phyloP scores from a whole-genome alignment of 1,140 invertebrate species.

The Bombus pyrosoma region DNA sequence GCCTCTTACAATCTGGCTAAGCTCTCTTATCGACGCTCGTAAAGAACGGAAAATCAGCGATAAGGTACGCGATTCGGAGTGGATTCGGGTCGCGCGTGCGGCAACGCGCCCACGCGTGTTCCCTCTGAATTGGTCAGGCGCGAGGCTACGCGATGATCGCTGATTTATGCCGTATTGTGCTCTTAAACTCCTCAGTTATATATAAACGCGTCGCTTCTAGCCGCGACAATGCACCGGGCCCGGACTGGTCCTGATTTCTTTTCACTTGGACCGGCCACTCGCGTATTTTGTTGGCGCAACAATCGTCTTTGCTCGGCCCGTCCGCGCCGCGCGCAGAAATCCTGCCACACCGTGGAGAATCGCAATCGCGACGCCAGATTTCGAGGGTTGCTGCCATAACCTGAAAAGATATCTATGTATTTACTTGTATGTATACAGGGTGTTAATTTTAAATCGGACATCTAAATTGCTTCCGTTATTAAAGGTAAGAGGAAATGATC shows the following conservation, averaged over 20 bases:
- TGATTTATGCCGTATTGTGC: constrained; percentile 63
- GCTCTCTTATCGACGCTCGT: constrained; percentile 16
- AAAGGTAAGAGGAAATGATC: no score
- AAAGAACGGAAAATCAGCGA: constrained; percentile 47
- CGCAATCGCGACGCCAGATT: constrained; percentile 51
- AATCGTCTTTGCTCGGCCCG: constrained; percentile 27
- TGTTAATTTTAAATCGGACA: no score
- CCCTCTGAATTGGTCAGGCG: constrained; percentile 20
- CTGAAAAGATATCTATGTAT: no score
- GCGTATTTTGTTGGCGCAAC: constrained; percentile 60
- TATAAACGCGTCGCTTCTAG: constrained; percentile 36
- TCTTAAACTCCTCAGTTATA: constrained; percentile 55
- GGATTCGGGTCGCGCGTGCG: constrained; percentile 19
- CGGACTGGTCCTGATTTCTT: constrained; percentile 56
- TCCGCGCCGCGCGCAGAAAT: neutral
- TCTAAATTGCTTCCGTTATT: no score
- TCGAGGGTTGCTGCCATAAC: constrained; percentile 22
- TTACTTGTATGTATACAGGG: no score
- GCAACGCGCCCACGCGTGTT: constrained; percentile 30
- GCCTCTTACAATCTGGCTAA: neutral
- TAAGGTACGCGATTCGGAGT: constrained; percentile 30
- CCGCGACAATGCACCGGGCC: constrained; percentile 31
- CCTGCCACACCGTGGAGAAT: constrained; percentile 50
- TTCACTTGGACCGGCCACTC: constrained; percentile 36
- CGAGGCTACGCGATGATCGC: constrained; percentile 52